A percentile compares a stretch with the other conserved stretches of the same genome.
Evolutionary conservation across 2,113 vertebrate species (phyloP).

Genomic region (Ancistrus triradiatus): DNA sequence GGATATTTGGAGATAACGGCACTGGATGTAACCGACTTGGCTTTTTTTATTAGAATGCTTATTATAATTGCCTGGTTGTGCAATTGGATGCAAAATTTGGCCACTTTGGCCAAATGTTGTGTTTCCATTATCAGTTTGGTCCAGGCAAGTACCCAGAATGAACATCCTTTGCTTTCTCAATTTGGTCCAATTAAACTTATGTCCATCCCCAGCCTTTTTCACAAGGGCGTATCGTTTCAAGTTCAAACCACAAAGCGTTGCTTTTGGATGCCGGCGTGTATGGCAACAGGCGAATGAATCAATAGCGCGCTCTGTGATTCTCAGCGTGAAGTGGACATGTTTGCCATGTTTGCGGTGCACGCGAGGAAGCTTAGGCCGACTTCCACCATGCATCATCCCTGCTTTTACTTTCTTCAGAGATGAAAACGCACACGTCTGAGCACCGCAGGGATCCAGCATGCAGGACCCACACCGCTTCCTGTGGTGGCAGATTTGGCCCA

Average conservation of each 20-base stretch:
- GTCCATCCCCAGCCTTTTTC: background rate
- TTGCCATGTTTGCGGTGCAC: conserved; percentile 20
- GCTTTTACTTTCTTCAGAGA: conserved; percentile 13
- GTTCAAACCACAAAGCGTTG: conserved; percentile 22
- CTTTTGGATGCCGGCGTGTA: conserved; percentile 30
- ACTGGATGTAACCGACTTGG: too few relatives aligned
- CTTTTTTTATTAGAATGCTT: too few relatives aligned
- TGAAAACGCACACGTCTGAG: conserved; percentile 39
- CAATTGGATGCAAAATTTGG: too few relatives aligned
- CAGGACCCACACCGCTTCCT: conserved; percentile 13
- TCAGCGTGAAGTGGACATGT: conserved; percentile 17
- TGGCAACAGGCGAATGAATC: conserved; percentile 15
- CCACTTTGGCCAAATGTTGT: too few relatives aligned
- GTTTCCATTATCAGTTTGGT: too few relatives aligned
- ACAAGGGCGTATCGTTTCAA: background rate
- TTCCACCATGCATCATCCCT: conserved; percentile 9
- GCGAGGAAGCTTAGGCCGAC: conserved; percentile 2
- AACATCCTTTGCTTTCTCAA: background rate
- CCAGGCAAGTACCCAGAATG: too few relatives aligned
- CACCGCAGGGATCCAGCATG: background rate
- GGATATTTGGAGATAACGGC: too few relatives aligned
- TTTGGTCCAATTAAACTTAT: background rate
- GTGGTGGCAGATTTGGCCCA: conserved; percentile 23
- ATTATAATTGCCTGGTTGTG: too few relatives aligned
- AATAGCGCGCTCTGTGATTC: conserved; percentile 29